A percentile compares a stretch with the other conserved stretches of the same genome.
Evolutionary conservation across 2,888 invertebrate genomes (phyloP).

Genomic region (Calephelis perditalis): DNA sequence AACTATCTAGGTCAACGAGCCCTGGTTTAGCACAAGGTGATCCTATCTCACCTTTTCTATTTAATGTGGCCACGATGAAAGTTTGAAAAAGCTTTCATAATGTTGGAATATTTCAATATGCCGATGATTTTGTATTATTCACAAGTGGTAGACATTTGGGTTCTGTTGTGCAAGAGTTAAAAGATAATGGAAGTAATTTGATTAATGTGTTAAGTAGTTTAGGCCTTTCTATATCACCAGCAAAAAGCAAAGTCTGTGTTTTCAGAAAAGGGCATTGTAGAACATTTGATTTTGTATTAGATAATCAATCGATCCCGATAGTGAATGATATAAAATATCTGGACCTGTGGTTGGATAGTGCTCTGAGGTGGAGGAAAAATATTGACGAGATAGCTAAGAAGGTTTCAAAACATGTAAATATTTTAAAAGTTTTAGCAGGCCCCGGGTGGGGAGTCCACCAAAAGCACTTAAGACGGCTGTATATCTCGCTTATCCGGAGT

Average conservation of each 20-base stretch:
- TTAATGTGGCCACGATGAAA: constrained; percentile 32
- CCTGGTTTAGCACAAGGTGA: constrained; percentile 35
- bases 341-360: constrained; percentile 25
- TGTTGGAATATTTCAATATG: constrained; percentile 17
- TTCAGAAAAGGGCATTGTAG: constrained; percentile 23
- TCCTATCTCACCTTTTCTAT: constrained; percentile 36
- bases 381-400: constrained; percentile 22
- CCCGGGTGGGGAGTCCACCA: constrained; percentile 24
- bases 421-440: constrained; percentile 23
- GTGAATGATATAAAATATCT: constrained; percentile 21
- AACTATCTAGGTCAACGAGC: constrained; percentile 21
- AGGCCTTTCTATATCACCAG: constrained; percentile 23
- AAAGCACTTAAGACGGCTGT: constrained; percentile 18
- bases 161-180: background rate
- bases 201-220: constrained; percentile 14
- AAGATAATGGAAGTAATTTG: constrained; percentile 18
- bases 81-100: constrained; percentile 14
- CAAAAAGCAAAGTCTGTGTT: constrained; percentile 26
- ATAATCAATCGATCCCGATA: background rate
- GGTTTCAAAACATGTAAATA: constrained; percentile 18
- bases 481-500: constrained; percentile 20
- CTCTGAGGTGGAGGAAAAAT: constrained; percentile 25
- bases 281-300: constrained; percentile 17
- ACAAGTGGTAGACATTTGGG: background rate
- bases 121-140: constrained; percentile 17